These are phyloP conservation scores for Ochropleura plecta DNA, from an alignment of 2,888 invertebrate species.

Conservation along the genomic window DNA sequence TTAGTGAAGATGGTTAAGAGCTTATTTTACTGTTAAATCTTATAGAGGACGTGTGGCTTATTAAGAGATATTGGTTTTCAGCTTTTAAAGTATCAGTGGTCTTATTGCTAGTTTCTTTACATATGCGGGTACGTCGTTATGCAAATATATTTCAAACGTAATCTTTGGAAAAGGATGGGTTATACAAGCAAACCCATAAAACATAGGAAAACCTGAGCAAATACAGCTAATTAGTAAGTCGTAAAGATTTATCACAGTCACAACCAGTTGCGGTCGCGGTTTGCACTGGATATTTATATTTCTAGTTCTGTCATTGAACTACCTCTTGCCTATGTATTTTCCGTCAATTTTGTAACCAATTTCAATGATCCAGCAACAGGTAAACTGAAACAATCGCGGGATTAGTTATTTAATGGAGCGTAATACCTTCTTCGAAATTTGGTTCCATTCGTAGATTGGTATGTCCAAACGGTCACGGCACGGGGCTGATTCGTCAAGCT, in stretches of 20 bases:
- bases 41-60: slow-evolving; percentile 1
- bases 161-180: slow-evolving; percentile 17
- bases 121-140: no score
- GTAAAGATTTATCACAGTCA: slow-evolving; percentile 40
- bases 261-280: slow-evolving; percentile 17
- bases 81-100: not conserved
- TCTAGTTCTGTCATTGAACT: not conserved
- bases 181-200: slow-evolving; percentile 29
- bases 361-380: slow-evolving; percentile 30
- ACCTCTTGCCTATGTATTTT: not conserved
- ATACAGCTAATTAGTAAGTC: slow-evolving; percentile 47
- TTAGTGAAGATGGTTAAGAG: not conserved
- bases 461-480: slow-evolving; percentile 77
- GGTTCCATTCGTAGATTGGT: slow-evolving; percentile 66
- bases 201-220: slow-evolving; percentile 28
- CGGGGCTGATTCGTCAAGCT: slow-evolving; percentile 83
- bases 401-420: slow-evolving; percentile 74
- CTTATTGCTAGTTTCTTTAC: no score
- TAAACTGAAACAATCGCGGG: slow-evolving; percentile 62
- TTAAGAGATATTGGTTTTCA: not conserved
- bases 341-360: slow-evolving; percentile 20
- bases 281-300: slow-evolving; percentile 17
- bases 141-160: not conserved
- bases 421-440: slow-evolving; percentile 73
- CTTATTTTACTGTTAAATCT: slow-evolving; percentile 8